Evolutionary conservation across 2,888 invertebrate species (phyloP), one percentile per base, ranked within the genome.

Genomic region (Tetramorium bicarinatum): DNA sequence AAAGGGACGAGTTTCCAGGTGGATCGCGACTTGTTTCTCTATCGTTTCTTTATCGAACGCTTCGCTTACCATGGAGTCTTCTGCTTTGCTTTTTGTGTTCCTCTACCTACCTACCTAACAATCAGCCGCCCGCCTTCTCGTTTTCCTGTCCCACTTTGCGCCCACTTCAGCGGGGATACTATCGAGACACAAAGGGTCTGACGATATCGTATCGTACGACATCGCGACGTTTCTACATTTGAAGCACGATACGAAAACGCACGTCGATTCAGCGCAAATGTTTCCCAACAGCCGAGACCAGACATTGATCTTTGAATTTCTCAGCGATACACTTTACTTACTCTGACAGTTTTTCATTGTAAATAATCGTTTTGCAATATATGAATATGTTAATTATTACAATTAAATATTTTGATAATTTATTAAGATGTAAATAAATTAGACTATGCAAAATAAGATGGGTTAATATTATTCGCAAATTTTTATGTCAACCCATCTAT

Each of bases 51-150:
- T 69, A 82, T 82, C 88, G 67, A 74, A 67, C 38, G 74, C 59
- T 75, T 67, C 87, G 76, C 88, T 87, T 83, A 80, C 85, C 89
- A 67, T 84, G 9, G 62, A 18, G 62, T 69, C 59, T 62, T 81
- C 66, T 34, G 69, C 67, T 47, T 66, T 71, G 11, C 52, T 52
- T 76, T 54, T 80, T 59, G 25, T 29, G 9, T 34, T 41, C 21
- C 47, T 72, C 74, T 34, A 79, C 54, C 77, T 71, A 56, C 62
- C 76, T 47, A 62, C 13, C 76, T 77, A 41, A 44, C 66, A 34
- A 47, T 34, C 75, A n/a, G 69, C 34, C 72, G 15, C 13, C 47
- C 59, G 59, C 79, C 75, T 71, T 44, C 71, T 79, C 79, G 21
- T 54, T 25, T 49, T 66, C 52, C 54, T 59, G 74, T 38, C 59